Evolutionary conservation across 2,888 invertebrate genomes (phyloP).

Genomic region (Drosophila falleni): DNA sequence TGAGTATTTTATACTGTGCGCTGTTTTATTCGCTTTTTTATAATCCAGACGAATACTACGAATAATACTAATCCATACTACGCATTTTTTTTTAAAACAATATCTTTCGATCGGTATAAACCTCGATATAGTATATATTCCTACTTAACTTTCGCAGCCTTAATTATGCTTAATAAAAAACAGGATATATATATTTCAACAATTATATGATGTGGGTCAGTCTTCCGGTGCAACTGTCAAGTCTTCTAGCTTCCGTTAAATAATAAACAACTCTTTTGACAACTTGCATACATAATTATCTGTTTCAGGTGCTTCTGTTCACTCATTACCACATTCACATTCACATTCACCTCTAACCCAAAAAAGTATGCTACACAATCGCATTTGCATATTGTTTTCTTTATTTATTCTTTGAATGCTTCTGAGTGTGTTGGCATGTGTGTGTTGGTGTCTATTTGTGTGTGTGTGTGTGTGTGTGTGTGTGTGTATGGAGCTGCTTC

Average conservation of each 20-base stretch:
- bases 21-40: too few relatives aligned
- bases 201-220: background rate
- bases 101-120: too few relatives aligned
- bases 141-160: too few relatives aligned
- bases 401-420: slow-evolving; percentile 8
- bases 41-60: too few relatives aligned
- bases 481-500: background rate
- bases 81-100: too few relatives aligned
- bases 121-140: too few relatives aligned
- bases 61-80: too few relatives aligned
- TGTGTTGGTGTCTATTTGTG: background rate
- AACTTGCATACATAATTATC: slow-evolving; percentile 35
- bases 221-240: slow-evolving; percentile 1
- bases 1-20: too few relatives aligned
- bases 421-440: slow-evolving; percentile 3
- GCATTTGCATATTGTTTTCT: slow-evolving; percentile 71
- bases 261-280: slow-evolving; percentile 5
- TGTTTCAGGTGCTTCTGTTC: slow-evolving; percentile 15
- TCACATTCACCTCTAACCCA: slow-evolving; percentile 17
- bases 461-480: background rate
- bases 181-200: slow-evolving; percentile 6
- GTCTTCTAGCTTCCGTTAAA: background rate
- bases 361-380: slow-evolving; percentile 49
- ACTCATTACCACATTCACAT: slow-evolving; percentile 31
- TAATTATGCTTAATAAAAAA: too few relatives aligned